phyloP scores from a whole-genome alignment of 2,113 vertebrate species.

The Butorides virescens region DNA sequence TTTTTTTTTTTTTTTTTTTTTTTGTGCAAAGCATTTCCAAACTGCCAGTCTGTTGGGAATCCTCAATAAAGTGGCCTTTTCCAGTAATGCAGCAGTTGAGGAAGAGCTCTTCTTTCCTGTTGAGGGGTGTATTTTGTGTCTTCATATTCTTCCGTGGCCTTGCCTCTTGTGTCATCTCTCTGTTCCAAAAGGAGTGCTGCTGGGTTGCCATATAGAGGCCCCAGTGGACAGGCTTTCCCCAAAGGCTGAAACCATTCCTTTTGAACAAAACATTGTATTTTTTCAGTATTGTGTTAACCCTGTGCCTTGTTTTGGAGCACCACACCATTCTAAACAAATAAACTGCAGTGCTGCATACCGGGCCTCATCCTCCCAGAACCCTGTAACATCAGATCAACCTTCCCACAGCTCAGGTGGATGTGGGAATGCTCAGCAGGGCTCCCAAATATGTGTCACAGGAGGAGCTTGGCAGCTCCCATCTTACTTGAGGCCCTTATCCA shows the following conservation, averaged over 20 bases:
- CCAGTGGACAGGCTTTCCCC: background rate
- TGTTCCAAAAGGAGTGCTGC: background rate
- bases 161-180: background rate
- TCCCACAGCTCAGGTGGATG: background rate
- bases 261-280: background rate
- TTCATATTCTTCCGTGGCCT: background rate
- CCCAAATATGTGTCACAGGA: background rate
- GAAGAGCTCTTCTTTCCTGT: background rate
- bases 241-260: background rate
- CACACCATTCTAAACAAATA: background rate
- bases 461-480: background rate
- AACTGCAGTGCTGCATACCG: background rate
- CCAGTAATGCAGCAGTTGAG: background rate
- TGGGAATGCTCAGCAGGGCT: background rate
- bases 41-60: background rate
- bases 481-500: background rate
- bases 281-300: background rate
- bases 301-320: background rate
- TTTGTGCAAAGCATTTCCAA: background rate
- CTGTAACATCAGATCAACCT: accelerated
- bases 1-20: background rate
- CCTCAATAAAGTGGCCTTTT: background rate
- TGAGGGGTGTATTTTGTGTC: background rate
- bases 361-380: background rate
- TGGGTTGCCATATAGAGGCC: background rate